Conservation (phyloP, 2,888 invertebrate species). For the Spisula solida region DNA sequence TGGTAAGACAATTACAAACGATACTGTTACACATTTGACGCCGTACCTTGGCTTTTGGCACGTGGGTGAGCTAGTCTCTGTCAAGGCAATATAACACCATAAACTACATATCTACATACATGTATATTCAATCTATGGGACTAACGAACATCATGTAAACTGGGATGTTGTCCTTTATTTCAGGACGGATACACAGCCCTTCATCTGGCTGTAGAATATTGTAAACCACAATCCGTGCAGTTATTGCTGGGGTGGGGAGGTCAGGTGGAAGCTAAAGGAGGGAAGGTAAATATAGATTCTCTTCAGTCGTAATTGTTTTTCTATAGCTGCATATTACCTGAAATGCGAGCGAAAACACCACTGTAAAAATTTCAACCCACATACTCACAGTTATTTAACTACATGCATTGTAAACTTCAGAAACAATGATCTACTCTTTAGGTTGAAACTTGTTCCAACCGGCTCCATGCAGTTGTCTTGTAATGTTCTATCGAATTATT, state of each 20-base stretch:
- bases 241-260: slow-evolving; percentile 98
- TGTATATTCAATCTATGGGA: too few relatives aligned
- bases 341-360: too few relatives aligned
- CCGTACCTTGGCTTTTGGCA: too few relatives aligned
- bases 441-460: background rate
- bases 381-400: background rate
- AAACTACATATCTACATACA: too few relatives aligned
- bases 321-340: too few relatives aligned
- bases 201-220: slow-evolving; percentile 95
- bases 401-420: background rate
- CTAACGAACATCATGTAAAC: too few relatives aligned
- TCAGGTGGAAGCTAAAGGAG: slow-evolving; percentile 96
- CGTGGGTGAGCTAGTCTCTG: too few relatives aligned
- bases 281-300: slow-evolving; percentile 78
- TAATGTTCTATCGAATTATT: slow-evolving; percentile 2
- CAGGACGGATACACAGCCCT: slow-evolving; percentile 99
- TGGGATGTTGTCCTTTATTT: background rate
- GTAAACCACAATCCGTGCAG: slow-evolving; percentile 95
- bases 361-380: background rate
- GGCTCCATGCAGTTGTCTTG: background rate
- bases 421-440: background rate
- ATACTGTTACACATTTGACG: too few relatives aligned
- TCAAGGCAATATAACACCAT: too few relatives aligned
- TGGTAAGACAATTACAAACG: too few relatives aligned
- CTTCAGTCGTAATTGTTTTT: too few relatives aligned